A percentile compares a stretch with the other conserved stretches of the same genome.
Evolutionary conservation across 1,140 invertebrate genomes (phyloP).

Genomic region (Bacillus rossius): DNA sequence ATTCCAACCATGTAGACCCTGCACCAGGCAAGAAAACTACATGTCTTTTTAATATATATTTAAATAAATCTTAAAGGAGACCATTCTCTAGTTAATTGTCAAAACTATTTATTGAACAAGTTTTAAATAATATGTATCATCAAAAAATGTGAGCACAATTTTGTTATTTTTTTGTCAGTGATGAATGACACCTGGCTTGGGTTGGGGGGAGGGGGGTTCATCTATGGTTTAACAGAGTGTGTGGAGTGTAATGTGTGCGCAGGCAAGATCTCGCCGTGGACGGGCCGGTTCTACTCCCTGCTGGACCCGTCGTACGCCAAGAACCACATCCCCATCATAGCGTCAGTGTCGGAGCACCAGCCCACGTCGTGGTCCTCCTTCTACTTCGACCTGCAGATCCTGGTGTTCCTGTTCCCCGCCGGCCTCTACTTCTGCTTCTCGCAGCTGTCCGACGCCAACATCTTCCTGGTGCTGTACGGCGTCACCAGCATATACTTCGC

Average conservation of each 20-base stretch:
- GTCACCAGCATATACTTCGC: conserved; percentile 98
- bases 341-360: conserved; percentile 98
- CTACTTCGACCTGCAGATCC: conserved; percentile 94
- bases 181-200: too few species aligned
- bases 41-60: too few species aligned
- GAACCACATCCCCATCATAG: conserved; percentile 99
- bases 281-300: conserved; percentile 96
- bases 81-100: too few species aligned
- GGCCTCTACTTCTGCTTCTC: conserved; percentile 96
- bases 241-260: too few species aligned
- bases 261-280: conserved; percentile 96
- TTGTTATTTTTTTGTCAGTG: too few species aligned
- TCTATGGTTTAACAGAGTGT: too few species aligned
- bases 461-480: conserved; percentile 96
- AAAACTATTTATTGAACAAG: background rate
- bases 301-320: conserved; percentile 98
- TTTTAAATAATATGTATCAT: background rate
- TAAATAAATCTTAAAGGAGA: too few species aligned
- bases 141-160: too few species aligned
- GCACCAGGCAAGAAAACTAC: too few species aligned
- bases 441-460: conserved; percentile 90
- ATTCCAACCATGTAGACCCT: too few species aligned
- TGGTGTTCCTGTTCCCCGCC: conserved; percentile 93
- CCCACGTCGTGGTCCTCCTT: conserved; percentile 98
- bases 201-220: too few species aligned